Conservation (phyloP, 2,113 vertebrate genomes). For the Mormoops blainvillei region DNA sequence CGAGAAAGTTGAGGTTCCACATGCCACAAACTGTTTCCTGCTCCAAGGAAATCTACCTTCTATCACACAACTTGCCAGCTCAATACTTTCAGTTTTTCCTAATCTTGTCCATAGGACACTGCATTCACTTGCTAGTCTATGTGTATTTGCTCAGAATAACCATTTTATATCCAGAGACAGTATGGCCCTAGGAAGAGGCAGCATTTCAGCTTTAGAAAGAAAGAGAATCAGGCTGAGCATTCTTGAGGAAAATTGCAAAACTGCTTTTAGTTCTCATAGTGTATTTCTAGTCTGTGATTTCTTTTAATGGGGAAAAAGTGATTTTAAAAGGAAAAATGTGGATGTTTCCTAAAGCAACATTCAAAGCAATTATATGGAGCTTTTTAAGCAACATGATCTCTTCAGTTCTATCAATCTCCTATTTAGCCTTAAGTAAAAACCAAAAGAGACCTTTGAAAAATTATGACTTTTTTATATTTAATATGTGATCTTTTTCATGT, state of each 20-base stretch:
- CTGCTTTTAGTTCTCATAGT: conserved; percentile 71
- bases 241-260: conserved; percentile 69
- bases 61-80: background rate
- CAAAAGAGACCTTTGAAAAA: conserved; percentile 80
- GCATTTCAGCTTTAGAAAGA: conserved; percentile 50
- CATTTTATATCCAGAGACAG: conserved; percentile 30
- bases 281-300: conserved; percentile 72
- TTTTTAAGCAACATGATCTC: conserved; percentile 77
- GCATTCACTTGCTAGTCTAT: conserved; percentile 15
- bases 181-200: conserved; percentile 47
- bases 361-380: conserved; percentile 82
- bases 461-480: conserved; percentile 80
- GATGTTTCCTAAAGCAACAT: conserved; percentile 80
- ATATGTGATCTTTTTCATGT: conserved; percentile 82
- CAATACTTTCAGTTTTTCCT: background rate
- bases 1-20: background rate
- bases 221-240: conserved; percentile 53
- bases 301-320: conserved; percentile 70
- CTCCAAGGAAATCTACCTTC: background rate
- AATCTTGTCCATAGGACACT: conserved; percentile 36
- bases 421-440: conserved; percentile 80
- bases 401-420: conserved; percentile 75
- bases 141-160: conserved; percentile 47
- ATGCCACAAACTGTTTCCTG: background rate
- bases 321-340: conserved; percentile 73